These are phyloP conservation scores for Laticauda colubrina DNA, from an alignment of 2,113 vertebrate species.

Conservation along the genomic window DNA sequence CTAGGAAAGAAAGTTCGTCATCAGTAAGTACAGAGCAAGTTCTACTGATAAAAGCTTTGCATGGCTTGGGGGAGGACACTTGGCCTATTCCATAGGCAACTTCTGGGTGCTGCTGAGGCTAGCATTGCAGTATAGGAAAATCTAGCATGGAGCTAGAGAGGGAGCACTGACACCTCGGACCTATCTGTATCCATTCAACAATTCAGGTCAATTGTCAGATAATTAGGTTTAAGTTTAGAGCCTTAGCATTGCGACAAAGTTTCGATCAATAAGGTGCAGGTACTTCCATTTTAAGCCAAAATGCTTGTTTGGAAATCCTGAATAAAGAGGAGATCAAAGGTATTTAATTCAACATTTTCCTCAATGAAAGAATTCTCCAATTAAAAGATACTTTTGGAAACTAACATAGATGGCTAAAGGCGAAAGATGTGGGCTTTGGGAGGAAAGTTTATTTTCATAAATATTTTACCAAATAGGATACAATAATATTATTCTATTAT, in stretches of 20 bases:
- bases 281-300: not conserved
- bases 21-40: not conserved
- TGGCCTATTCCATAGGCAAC: not conserved
- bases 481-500: not conserved
- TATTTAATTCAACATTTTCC: not conserved
- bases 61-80: not conserved
- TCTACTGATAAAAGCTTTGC: not conserved
- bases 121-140: not conserved
- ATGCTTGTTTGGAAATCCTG: not conserved
- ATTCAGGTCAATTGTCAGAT: not conserved
- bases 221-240: not conserved
- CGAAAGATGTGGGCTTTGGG: not conserved
- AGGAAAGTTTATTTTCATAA: not conserved
- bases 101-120: not conserved
- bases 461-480: not conserved
- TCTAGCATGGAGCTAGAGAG: not conserved
- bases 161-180: not conserved
- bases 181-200: not conserved
- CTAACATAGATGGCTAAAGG: not conserved
- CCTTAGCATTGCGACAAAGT: not conserved
- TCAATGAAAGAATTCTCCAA: not conserved
- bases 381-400: not conserved
- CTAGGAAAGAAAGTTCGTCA: not conserved
- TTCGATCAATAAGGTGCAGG: not conserved
- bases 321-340: not conserved